phyloP scores from a whole-genome alignment of 1,140 invertebrate species.

The Acromyrmex echinatior region DNA sequence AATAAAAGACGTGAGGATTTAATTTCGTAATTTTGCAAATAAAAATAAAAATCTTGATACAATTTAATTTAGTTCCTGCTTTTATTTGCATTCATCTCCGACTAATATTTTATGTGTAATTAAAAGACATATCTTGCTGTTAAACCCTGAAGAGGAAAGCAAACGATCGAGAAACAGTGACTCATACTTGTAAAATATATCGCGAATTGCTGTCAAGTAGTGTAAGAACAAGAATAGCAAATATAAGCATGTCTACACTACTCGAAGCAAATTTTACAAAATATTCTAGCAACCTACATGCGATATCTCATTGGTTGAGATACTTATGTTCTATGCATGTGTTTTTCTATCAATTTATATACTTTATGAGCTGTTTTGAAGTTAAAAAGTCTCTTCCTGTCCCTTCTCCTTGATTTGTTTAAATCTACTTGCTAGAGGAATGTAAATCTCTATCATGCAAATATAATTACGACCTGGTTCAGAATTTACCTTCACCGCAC shows the following conservation, averaged over 20 bases:
- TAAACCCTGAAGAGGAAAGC: not conserved
- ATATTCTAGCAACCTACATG: not conserved
- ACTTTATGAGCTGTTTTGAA: not conserved
- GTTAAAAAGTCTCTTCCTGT: not conserved
- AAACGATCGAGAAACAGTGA: constrained; percentile 3
- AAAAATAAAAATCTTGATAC: constrained; percentile 55
- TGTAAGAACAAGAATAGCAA: not conserved
- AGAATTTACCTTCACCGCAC: constrained; percentile 66
- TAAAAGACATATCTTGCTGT: constrained; percentile 33
- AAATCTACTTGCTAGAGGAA: constrained; percentile 41
- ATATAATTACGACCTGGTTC: constrained; percentile 68
- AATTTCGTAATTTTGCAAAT: constrained; percentile 16
- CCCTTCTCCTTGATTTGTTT: constrained; percentile 51
- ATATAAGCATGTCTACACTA: not conserved
- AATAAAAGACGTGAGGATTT: constrained; percentile 62
- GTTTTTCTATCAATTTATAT: not conserved
- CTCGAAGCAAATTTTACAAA: not conserved
- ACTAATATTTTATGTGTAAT: constrained; percentile 34
- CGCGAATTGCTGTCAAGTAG: not conserved
- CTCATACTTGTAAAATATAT: constrained; percentile 15
- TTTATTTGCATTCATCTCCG: constrained; percentile 19
- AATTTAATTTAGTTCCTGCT: constrained; percentile 1
- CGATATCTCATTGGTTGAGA: not conserved
- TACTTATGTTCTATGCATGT: not conserved
- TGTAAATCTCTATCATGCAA: constrained; percentile 33